Evolutionary conservation across 2,113 vertebrate species (phyloP).

Genomic region (Cavia porcellus): DNA sequence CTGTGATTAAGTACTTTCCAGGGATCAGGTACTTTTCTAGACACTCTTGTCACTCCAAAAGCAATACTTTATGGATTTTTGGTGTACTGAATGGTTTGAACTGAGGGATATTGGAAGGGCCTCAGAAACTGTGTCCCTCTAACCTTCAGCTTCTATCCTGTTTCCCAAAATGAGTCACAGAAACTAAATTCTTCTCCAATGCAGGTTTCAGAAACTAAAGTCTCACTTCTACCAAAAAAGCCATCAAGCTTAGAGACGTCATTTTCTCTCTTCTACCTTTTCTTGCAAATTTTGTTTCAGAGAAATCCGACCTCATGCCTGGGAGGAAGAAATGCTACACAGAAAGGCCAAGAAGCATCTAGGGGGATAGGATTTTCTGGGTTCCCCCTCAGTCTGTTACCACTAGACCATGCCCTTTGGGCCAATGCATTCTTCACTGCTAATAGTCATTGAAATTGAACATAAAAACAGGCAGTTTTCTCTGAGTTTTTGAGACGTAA

Average conservation of each 20-base stretch:
- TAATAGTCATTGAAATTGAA: neutral
- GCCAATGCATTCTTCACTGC: no score
- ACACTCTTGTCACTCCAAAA: neutral
- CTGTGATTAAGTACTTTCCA: neutral
- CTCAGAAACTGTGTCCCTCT: neutral
- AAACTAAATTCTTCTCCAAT: neutral
- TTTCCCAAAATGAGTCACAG: neutral
- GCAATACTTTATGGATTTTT: neutral
- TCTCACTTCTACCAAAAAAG: neutral
- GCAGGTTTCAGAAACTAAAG: neutral
- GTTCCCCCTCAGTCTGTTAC: accelerated
- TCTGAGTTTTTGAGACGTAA: neutral
- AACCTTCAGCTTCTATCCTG: neutral
- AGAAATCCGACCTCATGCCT: neutral
- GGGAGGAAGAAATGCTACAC: neutral
- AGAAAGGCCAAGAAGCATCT: neutral
- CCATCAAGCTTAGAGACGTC: neutral
- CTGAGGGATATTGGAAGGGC: neutral
- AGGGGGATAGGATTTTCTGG: neutral
- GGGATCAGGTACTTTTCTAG: neutral
- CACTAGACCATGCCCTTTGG: neutral
- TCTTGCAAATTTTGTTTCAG: no score
- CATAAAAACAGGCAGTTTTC: neutral
- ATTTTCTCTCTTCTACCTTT: neutral
- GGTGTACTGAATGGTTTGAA: neutral